phyloP scores from a whole-genome alignment of 2,113 vertebrate genomes.

The Amazona vittata region DNA sequence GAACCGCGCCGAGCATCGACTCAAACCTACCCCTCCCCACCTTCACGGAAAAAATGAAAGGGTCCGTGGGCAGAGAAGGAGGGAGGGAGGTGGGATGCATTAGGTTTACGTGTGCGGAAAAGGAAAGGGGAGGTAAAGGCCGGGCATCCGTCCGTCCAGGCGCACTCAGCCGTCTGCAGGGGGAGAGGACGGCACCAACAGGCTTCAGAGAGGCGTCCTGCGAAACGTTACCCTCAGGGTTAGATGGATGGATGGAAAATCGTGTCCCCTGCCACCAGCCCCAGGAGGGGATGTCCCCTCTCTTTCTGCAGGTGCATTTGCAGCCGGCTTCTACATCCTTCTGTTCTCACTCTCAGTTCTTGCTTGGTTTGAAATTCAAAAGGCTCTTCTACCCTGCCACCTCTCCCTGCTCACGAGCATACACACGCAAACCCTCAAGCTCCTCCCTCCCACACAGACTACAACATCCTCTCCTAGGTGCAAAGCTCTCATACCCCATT shows the following conservation, averaged over 20 bases:
- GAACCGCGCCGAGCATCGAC: not conserved
- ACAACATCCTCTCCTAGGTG: not conserved
- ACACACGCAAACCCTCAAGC: not conserved
- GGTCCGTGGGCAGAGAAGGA: not conserved
- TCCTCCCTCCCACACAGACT: constrained; percentile 23
- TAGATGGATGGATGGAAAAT: not conserved
- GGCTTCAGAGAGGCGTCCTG: not conserved
- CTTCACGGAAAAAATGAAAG: too few relatives aligned
- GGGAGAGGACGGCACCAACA: not conserved
- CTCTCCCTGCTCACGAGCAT: not conserved
- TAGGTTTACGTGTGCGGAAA: not conserved
- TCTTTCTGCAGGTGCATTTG: not conserved
- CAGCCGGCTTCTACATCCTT: not conserved
- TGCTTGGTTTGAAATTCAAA: not conserved
- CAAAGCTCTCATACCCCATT: not conserved
- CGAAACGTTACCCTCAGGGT: not conserved
- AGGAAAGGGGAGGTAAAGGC: not conserved
- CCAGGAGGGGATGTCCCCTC: not conserved
- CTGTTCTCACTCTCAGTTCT: not conserved
- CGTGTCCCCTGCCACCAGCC: not conserved
- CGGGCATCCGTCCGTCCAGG: not conserved
- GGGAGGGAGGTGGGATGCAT: not conserved
- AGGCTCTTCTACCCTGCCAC: not conserved
- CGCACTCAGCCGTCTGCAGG: not conserved
- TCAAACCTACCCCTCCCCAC: not conserved